A percentile compares a stretch with the other conserved stretches of the same genome.
These are phyloP conservation scores for Oppia nitens DNA, from an alignment of 1,140 invertebrate species.

Conservation along the genomic window DNA sequence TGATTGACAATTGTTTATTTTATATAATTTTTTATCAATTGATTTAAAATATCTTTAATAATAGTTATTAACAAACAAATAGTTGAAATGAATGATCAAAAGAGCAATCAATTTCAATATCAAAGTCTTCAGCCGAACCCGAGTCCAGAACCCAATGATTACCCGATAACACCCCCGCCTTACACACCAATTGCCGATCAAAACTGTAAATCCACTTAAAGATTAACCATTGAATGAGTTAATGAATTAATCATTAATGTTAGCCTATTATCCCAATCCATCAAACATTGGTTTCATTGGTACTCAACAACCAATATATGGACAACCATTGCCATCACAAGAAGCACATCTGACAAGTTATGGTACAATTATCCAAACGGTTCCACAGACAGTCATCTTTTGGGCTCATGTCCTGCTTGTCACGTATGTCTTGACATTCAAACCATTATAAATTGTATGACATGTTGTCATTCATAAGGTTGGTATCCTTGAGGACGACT, in stretches of 20 bases:
- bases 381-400: neutral
- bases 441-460: neutral
- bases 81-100: too few relatives aligned
- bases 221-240: too few relatives aligned
- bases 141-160: neutral
- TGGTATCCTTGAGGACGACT: constrained; percentile 65
- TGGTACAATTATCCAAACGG: neutral
- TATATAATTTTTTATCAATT: too few relatives aligned
- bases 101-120: neutral
- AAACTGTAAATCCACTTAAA: too few relatives aligned
- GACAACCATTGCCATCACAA: neutral
- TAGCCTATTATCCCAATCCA: too few relatives aligned
- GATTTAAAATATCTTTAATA: too few relatives aligned
- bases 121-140: neutral
- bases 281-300: too few relatives aligned
- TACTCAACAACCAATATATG: too few relatives aligned
- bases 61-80: too few relatives aligned
- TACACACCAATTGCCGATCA: neutral
- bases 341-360: neutral
- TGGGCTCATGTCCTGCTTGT: neutral
- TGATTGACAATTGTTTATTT: too few relatives aligned
- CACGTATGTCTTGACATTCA: constrained; percentile 1
- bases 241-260: too few relatives aligned
- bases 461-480: constrained; percentile 31
- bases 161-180: too few relatives aligned